Percentiles rank a stretch among this genome's conserved stretches.
Evolutionary conservation across 2,888 invertebrate genomes (phyloP).

Genomic region (Heteromyza rotundicornis): DNA sequence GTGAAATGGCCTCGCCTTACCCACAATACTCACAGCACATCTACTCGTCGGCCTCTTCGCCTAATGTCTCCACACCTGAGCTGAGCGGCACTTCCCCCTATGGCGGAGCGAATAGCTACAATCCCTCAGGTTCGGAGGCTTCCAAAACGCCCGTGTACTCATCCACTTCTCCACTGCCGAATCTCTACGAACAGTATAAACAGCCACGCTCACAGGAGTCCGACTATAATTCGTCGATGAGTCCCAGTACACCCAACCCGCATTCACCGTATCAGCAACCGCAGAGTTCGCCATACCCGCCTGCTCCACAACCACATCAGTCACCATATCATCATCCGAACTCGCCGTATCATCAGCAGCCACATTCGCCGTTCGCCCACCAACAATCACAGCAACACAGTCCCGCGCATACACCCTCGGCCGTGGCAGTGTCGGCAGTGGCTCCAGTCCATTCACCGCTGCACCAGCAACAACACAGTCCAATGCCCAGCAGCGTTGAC

Average conservation of each 20-base stretch:
- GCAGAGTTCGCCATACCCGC: constrained; percentile 63
- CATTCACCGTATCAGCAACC: constrained; percentile 66
- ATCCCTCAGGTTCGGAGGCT: constrained; percentile 58
- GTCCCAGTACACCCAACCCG: constrained; percentile 65
- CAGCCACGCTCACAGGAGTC: constrained; percentile 65
- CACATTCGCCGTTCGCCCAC: constrained; percentile 42
- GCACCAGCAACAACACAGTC: constrained; percentile 49
- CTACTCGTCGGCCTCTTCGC: constrained; percentile 67
- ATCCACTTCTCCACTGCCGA: constrained; percentile 58
- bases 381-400: constrained; percentile 26
- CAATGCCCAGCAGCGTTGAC: constrained; percentile 49
- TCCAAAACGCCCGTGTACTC: constrained; percentile 60
- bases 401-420: constrained; percentile 39
- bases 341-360: constrained; percentile 57
- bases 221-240: constrained; percentile 66
- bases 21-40: constrained; percentile 68
- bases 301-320: constrained; percentile 40
- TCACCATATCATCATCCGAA: constrained; percentile 61
- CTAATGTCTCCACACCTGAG: constrained; percentile 64
- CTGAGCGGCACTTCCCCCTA: constrained; percentile 58
- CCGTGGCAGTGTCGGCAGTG: constrained; percentile 26
- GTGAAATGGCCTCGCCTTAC: constrained; percentile 72
- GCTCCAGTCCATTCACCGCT: constrained; percentile 35
- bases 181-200: constrained; percentile 68
- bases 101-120: constrained; percentile 58